Evolutionary conservation across 2,797 vertebrate genomes (phyloP), one percentile per base, ranked within the genome.

Genomic region (Stomatorhinus walkeri): DNA sequence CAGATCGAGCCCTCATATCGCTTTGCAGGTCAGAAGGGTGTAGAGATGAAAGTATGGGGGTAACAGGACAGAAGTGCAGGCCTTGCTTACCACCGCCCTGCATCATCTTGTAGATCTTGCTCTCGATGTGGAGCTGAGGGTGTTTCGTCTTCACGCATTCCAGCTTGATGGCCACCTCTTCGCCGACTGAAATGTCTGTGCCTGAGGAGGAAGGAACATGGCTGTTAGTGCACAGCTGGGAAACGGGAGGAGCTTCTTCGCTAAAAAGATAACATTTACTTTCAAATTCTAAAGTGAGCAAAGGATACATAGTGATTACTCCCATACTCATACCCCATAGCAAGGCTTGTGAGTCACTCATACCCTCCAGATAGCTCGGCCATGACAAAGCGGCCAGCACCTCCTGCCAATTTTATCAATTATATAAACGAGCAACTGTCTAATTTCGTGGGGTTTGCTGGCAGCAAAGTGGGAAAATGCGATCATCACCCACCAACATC

Each of bases 51-150:
- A 5, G 81, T 12, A n/a, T 28, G 19, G 4, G 46, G 43, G 9
- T 85, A 28, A 22, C 10, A 24, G 81, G 22, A 51, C 10, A 24
- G 83, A 46, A 49, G 83, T 49, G n/a, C 9, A 4, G n/a, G 46
- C n/a, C 83, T n/a, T 24, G 83, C 88, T 3, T 93, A 96, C 95
- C 95, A 94, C 95, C 95, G 3, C 95, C 95, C 93, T 96, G 95
- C 95, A 96, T 96, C 95, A 95, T 96, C 92, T 96, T 95, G 94
- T 96, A 96, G 93, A 96, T 96, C 88, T 96, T 96, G 95, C 95
- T 96, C 94, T 96, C 95, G 88, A 95, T 96, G 94, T 95, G 95
- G 87, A 96, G 95, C 94, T 96, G 94, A 0, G 95, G 95, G 89
- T 96, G 95, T 91, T 96, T 96, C 56, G 95, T 96, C 93, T 96